These are phyloP conservation scores for Coleophora deauratella DNA, from an alignment of 2,888 invertebrate species.

Conservation along the genomic window DNA sequence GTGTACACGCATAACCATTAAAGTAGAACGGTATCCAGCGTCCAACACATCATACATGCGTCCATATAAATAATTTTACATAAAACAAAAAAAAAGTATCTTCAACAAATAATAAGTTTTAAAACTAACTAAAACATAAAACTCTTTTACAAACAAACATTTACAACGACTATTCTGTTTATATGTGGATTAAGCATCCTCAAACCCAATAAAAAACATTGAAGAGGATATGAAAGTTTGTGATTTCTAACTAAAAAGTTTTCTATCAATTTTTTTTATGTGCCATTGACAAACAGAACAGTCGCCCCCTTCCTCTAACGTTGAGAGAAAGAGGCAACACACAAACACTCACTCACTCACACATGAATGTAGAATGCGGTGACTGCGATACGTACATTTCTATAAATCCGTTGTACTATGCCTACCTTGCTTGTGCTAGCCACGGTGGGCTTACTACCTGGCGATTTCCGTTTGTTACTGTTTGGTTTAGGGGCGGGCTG, in stretches of 20 bases:
- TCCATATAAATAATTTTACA: too few species aligned
- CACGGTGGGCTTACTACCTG: conserved; percentile 63
- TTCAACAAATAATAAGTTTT: too few species aligned
- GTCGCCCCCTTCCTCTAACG: conserved; percentile 28
- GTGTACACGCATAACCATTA: too few species aligned
- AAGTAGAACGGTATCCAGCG: too few species aligned
- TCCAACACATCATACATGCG: too few species aligned
- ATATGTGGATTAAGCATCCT: conserved; percentile 7
- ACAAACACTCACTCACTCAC: conserved; percentile 30
- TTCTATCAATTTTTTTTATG: too few species aligned
- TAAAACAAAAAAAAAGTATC: too few species aligned
- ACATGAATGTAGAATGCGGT: conserved; percentile 60
- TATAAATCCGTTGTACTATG: conserved; percentile 75
- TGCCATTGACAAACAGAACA: conserved; percentile 12
- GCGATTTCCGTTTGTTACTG: conserved; percentile 41
- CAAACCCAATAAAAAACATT: too few species aligned
- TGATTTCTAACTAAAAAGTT: too few species aligned
- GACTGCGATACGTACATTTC: conserved; percentile 73
- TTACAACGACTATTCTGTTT: conserved; percentile 27
- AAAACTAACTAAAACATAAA: conserved; percentile 1
- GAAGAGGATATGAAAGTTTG: too few species aligned
- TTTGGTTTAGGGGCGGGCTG: conserved; percentile 33
- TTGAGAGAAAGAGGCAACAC: conserved; percentile 18
- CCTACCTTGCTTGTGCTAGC: conserved; percentile 71
- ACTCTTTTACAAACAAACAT: conserved; percentile 19